A percentile compares a stretch with the other conserved stretches of the same genome.
Conservation (phyloP, 2,113 vertebrate genomes). For the Sigmodon hispidus region DNA sequence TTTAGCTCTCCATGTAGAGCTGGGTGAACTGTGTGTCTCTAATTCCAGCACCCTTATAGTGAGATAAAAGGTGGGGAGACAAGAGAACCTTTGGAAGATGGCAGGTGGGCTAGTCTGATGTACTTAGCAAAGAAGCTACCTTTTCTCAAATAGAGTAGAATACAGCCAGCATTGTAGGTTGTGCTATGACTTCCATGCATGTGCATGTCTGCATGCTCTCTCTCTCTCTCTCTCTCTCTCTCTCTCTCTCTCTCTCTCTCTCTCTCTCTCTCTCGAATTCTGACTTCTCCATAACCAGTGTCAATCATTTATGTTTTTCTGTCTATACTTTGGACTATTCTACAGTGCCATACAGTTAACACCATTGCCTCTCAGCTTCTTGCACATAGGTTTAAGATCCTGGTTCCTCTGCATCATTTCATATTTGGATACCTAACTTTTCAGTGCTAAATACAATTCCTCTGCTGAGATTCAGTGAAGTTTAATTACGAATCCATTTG, state of each 20-base stretch:
- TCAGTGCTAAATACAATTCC: neutral
- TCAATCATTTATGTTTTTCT: neutral
- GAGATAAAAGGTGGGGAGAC: neutral
- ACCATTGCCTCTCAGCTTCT: neutral
- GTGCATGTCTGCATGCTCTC: neutral
- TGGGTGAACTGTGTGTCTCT: neutral
- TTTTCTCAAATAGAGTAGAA: neutral
- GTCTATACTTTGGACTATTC: neutral
- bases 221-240: too few relatives aligned
- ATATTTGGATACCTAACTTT: neutral
- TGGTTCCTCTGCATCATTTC: neutral
- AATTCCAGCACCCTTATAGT: neutral
- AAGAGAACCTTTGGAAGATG: neutral
- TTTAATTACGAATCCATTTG: neutral
- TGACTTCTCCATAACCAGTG: neutral
- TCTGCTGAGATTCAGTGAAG: neutral
- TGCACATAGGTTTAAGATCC: neutral
- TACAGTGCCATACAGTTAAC: neutral
- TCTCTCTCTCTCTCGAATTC: too few relatives aligned
- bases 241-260: too few relatives aligned
- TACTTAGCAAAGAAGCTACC: neutral
- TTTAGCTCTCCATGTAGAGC: neutral
- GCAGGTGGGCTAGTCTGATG: neutral
- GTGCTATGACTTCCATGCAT: neutral
- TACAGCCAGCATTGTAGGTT: neutral